These are phyloP conservation scores for Sphenopsis melanotis DNA, from an alignment of 2,797 vertebrate genomes.

Conservation along the genomic window DNA sequence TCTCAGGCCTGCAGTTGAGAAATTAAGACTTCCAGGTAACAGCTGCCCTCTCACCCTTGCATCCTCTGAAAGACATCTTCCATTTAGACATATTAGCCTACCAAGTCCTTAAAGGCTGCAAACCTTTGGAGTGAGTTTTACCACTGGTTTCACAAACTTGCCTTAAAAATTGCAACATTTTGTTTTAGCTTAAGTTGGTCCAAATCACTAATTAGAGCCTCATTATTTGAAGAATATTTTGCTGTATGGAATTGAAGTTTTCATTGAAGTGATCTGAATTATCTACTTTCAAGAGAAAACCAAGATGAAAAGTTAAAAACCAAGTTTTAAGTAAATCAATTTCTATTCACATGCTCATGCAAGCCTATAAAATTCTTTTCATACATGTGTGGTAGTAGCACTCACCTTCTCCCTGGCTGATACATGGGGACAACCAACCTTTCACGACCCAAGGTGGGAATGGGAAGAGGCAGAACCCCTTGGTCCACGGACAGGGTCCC, in stretches of 20 bases:
- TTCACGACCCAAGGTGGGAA: fast-evolving
- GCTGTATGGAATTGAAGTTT: background rate
- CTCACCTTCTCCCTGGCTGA: background rate
- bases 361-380: background rate
- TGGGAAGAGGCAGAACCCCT: background rate
- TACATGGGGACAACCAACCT: background rate
- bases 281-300: background rate
- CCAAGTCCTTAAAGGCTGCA: background rate
- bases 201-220: background rate
- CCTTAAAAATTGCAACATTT: background rate
- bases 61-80: background rate
- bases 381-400: background rate
- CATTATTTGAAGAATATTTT: background rate
- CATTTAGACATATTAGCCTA: background rate
- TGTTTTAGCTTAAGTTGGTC: background rate
- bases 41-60: background rate
- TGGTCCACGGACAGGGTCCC: background rate
- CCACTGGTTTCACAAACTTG: background rate
- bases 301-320: background rate
- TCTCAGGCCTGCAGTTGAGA: background rate
- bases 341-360: background rate
- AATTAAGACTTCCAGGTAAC: background rate
- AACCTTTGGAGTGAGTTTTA: background rate
- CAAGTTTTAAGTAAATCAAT: background rate
- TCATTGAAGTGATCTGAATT: background rate